phyloP scores from a whole-genome alignment of 2,797 vertebrate species.

The Myioborus miniatus region DNA sequence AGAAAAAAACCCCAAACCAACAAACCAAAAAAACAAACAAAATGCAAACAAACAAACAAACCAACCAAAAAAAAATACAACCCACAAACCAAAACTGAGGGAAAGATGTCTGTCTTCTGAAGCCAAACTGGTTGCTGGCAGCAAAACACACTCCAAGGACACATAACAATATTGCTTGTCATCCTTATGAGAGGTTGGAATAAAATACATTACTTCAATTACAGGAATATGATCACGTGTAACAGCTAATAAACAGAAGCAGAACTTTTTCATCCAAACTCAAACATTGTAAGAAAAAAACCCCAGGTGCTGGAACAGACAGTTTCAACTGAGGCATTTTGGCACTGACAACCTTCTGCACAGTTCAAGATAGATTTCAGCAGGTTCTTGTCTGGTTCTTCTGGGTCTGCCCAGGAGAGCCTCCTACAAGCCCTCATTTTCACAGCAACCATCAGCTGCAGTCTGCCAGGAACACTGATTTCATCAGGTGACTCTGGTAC shows the following conservation, averaged over 20 bases:
- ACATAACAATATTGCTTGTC: background rate
- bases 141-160: background rate
- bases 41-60: background rate
- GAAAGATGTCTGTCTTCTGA: background rate
- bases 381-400: background rate
- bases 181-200: background rate
- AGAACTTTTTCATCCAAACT: background rate
- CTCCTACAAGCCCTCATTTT: background rate
- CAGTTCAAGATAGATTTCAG: background rate
- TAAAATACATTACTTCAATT: background rate
- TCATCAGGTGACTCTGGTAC: background rate
- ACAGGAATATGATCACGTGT: fast-evolving
- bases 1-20: background rate
- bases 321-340: background rate
- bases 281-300: background rate
- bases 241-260: background rate
- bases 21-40: background rate
- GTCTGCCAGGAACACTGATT: background rate
- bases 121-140: background rate
- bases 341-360: background rate
- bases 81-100: background rate
- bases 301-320: fast-evolving
- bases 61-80: no score
- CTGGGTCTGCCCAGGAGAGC: background rate
- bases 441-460: background rate